Percentiles rank a stretch among this genome's conserved stretches.
Evolutionary conservation across 2,113 vertebrate species (phyloP).

Genomic region (Notiomystis cincta): DNA sequence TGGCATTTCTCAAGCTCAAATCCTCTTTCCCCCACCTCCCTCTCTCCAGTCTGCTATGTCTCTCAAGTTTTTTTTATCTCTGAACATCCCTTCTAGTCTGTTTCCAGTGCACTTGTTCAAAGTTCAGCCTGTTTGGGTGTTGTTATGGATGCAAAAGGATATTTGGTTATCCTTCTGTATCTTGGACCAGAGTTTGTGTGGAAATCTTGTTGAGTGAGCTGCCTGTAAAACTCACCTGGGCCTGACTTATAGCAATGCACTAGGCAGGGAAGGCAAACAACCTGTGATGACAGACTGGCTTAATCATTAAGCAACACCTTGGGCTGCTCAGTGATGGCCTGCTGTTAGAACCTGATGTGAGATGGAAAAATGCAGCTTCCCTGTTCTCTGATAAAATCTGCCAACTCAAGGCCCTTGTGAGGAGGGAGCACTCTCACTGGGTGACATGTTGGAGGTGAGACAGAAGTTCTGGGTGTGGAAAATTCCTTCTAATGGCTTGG

Average conservation of each 20-base stretch:
- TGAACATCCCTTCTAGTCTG: not conserved
- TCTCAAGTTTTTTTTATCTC: not conserved
- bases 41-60: not conserved
- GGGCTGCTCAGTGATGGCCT: not conserved
- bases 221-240: not conserved
- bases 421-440: not conserved
- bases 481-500: not conserved
- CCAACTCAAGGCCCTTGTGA: not conserved
- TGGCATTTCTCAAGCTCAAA: not conserved
- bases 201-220: not conserved
- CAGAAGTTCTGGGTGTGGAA: not conserved
- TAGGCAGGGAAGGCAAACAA: not conserved
- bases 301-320: constrained; percentile 10
- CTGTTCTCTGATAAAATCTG: not conserved
- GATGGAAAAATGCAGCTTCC: not conserved
- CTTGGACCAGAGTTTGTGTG: not conserved
- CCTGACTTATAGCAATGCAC: not conserved
- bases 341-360: not conserved
- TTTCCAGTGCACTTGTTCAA: not conserved
- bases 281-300: not conserved
- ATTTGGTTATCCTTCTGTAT: not conserved
- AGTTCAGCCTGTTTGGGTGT: not conserved
- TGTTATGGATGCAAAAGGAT: not conserved
- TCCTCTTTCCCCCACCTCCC: not conserved
- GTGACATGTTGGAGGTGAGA: not conserved